Evolutionary conservation across 1,140 invertebrate species (phyloP).

Genomic region (Portunus trituberculatus): DNA sequence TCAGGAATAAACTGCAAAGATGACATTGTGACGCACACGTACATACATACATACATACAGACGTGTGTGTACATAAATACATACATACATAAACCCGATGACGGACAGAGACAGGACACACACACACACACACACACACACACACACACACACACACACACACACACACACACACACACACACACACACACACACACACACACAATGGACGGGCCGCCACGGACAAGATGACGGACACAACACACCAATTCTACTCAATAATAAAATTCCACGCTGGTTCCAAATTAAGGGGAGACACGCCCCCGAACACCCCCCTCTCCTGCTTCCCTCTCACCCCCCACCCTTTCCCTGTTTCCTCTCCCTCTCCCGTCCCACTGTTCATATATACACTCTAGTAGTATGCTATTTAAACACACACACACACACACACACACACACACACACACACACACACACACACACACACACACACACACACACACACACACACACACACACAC

Average conservation of each 20-base stretch:
- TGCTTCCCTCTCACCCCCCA: background rate
- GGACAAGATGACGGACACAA: background rate
- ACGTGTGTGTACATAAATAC: background rate
- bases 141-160: slow-evolving; percentile 54
- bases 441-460: background rate
- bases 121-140: slow-evolving; percentile 50
- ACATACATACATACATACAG: slow-evolving; percentile 36
- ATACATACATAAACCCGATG: background rate
- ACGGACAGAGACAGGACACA: background rate
- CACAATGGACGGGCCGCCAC: too few species aligned
- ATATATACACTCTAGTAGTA: too few species aligned
- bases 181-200: too few species aligned
- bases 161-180: slow-evolving; percentile 24
- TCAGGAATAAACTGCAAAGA: too few species aligned
- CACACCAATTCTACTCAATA: background rate
- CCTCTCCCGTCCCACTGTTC: background rate
- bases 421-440: background rate
- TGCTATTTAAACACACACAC: background rate
- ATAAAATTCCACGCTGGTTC: background rate
- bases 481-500: too few species aligned
- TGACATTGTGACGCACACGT: background rate
- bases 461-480: background rate
- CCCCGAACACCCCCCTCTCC: background rate
- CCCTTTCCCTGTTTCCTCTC: background rate
- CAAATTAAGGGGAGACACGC: background rate